Evolutionary conservation across 35 echinoderm and acorn worm species (phyloP), one percentile per base, ranked within the genome.

Genomic region (Anneissia japonica): DNA sequence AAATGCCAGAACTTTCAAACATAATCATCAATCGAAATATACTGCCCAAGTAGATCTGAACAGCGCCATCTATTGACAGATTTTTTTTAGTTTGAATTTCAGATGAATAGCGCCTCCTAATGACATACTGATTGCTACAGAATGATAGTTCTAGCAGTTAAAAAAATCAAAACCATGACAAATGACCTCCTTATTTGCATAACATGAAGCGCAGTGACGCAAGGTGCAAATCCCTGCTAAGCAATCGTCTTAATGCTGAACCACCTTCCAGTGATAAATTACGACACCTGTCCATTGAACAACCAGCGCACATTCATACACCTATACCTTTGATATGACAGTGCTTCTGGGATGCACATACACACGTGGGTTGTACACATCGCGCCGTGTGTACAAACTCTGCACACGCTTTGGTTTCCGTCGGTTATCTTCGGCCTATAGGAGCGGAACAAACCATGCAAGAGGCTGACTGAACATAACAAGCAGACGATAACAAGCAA

Each of bases 151-250:
- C 51, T 64, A 23, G 19, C 51, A 64, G 19, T 12, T 64, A 64
- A 64, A 64, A n/a, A 64, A 2, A 26, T 23, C 51, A 64, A 64
- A 19, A 64, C 51, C 5, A 23, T 26, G 21, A 64, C 51, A 12
- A 9, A 64, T 12, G 2, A 64, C 5, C 19, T 45, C 16, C 5
- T 45, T 45, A 45, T 64, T 64, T 64, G 51, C 51, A 64, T 64
- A 64, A 64, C 51, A 64, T 64, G 51, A 64, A 64, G 51, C 51
- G 51, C 51, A 64, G 51, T 64, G 51, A 64, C 51, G 51, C 51
- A 64, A 9, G 51, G 51, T 64, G 51, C 51, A 64, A n/a, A 26
- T 64, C 51, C 51, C 51, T 19, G 51, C 51, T 12, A 64, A 64
- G 51, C 51, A 64, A 64, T 64, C 26, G 51, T 64, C 51, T 64